phyloP scores from a whole-genome alignment of 2,113 vertebrate genomes.

The Phaethon lepturus region DNA sequence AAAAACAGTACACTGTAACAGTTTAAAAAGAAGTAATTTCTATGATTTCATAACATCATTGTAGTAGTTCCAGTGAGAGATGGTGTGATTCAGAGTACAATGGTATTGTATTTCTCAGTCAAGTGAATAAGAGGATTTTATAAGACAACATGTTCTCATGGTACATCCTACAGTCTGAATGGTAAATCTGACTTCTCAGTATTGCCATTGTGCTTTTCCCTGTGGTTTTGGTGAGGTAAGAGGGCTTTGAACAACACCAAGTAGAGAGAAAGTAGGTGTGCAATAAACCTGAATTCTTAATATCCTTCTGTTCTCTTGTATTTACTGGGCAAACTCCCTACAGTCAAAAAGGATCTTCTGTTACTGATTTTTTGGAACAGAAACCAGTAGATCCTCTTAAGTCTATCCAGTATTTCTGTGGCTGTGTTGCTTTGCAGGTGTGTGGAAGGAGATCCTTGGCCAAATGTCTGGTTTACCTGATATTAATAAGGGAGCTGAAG shows the following conservation, averaged over 20 bases:
- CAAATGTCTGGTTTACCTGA: not conserved
- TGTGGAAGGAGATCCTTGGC: not conserved
- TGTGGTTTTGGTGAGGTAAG: not conserved
- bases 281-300: not conserved
- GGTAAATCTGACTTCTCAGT: not conserved
- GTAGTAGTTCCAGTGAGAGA: not conserved
- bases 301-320: not conserved
- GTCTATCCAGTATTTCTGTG: not conserved
- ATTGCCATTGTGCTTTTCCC: too few species aligned
- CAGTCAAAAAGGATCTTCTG: not conserved
- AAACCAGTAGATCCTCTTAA: not conserved
- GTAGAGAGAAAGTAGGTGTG: not conserved
- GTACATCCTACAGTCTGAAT: not conserved
- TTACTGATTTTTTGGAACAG: not conserved
- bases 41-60: not conserved
- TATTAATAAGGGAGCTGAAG: not conserved
- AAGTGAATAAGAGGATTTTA: not conserved
- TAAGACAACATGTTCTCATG: not conserved
- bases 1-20: not conserved
- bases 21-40: not conserved
- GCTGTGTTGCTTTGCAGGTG: accelerated
- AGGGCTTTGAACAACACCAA: not conserved
- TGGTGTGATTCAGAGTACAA: not conserved
- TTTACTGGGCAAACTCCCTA: accelerated
- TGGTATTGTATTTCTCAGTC: not conserved